Conservation (phyloP, 2,888 invertebrate species). For the Idaea aversata region DNA sequence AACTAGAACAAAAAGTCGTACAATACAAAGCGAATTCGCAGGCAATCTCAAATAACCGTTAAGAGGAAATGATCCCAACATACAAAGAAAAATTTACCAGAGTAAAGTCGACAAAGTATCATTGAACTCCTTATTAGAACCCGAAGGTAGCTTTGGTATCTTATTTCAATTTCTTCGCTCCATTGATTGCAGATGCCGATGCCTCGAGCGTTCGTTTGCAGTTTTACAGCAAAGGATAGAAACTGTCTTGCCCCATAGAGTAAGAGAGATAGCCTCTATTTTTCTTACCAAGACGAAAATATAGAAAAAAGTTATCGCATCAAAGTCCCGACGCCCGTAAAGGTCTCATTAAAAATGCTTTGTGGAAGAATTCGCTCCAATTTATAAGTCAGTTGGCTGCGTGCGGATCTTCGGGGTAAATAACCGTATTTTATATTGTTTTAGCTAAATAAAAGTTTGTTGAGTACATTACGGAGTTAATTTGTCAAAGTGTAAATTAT, state of each 20-base stretch:
- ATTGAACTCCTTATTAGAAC: conserved; percentile 60
- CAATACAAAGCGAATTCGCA: conserved; percentile 18
- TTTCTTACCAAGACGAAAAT: conserved; percentile 68
- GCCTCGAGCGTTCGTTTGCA: conserved; percentile 69
- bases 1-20: neutral
- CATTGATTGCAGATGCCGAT: conserved; percentile 79
- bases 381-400: conserved; percentile 68
- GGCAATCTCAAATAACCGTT: conserved; percentile 28
- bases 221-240: conserved; percentile 51
- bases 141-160: conserved; percentile 67
- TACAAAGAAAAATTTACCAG: conserved; percentile 44
- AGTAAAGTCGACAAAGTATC: conserved; percentile 41
- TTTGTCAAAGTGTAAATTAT: conserved; percentile 15
- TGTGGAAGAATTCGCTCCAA: conserved; percentile 71
- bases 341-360: conserved; percentile 79
- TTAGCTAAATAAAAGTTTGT: conserved; percentile 50
- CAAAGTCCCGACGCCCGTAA: conserved; percentile 68
- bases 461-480: conserved; percentile 24
- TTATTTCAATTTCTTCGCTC: conserved; percentile 79
- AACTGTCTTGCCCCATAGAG: conserved; percentile 33
- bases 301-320: conserved; percentile 77
- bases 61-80: conserved; percentile 47
- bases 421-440: conserved; percentile 63
- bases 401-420: conserved; percentile 65
- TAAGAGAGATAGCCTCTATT: conserved; percentile 55